Evolutionary conservation across 2,888 invertebrate genomes (phyloP).

Genomic region (Andrena flavipes): DNA sequence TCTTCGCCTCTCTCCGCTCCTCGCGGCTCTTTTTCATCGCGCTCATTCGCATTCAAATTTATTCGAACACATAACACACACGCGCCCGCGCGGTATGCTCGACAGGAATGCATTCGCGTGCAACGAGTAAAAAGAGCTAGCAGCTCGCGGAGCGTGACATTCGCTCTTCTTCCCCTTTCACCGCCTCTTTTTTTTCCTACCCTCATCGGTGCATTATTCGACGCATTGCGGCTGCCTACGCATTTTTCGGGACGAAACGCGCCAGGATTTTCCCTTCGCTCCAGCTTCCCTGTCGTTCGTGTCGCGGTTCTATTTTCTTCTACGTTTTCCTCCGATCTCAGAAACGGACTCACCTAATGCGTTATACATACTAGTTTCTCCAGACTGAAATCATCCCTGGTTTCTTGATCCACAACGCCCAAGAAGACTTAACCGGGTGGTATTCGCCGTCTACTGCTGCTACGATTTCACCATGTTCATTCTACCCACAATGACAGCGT

Average conservation of each 20-base stretch:
- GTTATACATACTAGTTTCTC: no score
- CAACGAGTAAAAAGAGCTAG: slow-evolving; percentile 62
- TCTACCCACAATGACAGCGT: slow-evolving; percentile 24
- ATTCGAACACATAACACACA: slow-evolving; percentile 73
- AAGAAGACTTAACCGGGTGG: neutral
- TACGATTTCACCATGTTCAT: neutral
- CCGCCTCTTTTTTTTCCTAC: slow-evolving; percentile 14
- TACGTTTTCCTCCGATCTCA: neutral
- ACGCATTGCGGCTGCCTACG: slow-evolving; percentile 71
- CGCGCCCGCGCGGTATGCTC: slow-evolving; percentile 63
- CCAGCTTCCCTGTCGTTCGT: neutral
- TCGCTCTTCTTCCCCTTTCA: slow-evolving; percentile 66
- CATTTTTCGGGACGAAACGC: slow-evolving; percentile 37
- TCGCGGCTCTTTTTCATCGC: slow-evolving; percentile 53
- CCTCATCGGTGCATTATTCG: slow-evolving; percentile 68
- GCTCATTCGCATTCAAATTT: slow-evolving; percentile 74
- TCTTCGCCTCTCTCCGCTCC: neutral
- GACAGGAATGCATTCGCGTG: slow-evolving; percentile 70
- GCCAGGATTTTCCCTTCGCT: neutral
- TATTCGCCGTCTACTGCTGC: neutral
- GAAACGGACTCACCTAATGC: neutral
- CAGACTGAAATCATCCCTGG: neutral
- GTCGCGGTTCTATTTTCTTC: neutral
- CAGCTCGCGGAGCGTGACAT: slow-evolving; percentile 70
- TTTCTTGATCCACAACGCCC: neutral